Percentiles rank a stretch among this genome's conserved stretches.
Evolutionary conservation across 2,797 vertebrate species (phyloP).

Genomic region (Alosa sapidissima): DNA sequence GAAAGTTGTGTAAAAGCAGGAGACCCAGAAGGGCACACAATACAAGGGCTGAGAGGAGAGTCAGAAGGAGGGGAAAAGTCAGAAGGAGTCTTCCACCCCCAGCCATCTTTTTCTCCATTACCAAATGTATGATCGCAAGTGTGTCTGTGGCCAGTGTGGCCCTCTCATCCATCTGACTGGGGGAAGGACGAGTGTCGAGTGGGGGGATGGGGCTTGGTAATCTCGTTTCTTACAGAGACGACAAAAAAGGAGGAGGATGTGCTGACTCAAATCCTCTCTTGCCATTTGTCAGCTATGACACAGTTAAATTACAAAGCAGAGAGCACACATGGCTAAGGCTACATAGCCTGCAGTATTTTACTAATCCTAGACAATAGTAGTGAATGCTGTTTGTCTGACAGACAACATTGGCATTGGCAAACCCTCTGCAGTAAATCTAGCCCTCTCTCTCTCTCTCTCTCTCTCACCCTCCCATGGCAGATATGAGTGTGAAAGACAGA

Average conservation of each 20-base stretch:
- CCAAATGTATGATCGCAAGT: slow-evolving; percentile 31
- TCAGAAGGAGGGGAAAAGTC: slow-evolving; percentile 20
- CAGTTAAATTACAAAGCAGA: neutral
- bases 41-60: neutral
- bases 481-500: slow-evolving; percentile 23
- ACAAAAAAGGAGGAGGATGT: slow-evolving; percentile 21
- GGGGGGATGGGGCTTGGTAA: neutral
- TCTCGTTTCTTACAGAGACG: slow-evolving; percentile 24
- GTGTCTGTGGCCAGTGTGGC: slow-evolving; percentile 12
- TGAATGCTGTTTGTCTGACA: neutral
- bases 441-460: neutral
- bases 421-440: neutral
- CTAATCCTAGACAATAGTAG: neutral
- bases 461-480: neutral
- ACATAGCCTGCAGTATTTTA: neutral
- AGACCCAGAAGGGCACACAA: neutral
- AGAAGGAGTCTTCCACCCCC: neutral
- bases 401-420: neutral
- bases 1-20: neutral
- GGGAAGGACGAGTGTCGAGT: neutral
- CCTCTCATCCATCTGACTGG: slow-evolving; percentile 20
- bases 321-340: neutral
- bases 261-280: slow-evolving; percentile 29
- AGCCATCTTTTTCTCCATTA: slow-evolving; percentile 23
- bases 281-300: slow-evolving; percentile 19